A percentile compares a stretch with the other conserved stretches of the same genome.
Evolutionary conservation across 37 sponge, comb jelly and placozoan species (phyloP).

Genomic region (Amphimedon queenslandica): DNA sequence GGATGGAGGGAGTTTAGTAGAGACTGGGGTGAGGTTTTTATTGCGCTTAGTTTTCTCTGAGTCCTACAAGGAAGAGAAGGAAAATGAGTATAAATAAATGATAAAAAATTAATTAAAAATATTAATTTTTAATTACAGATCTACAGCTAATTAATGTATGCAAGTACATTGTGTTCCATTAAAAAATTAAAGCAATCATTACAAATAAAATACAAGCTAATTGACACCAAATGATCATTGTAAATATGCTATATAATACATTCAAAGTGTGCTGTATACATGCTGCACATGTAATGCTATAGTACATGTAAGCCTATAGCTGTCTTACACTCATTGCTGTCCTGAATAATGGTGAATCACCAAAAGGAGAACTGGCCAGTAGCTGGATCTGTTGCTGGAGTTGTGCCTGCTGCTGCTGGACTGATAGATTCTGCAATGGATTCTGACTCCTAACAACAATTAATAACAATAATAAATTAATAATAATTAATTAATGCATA

Average conservation of each 20-base stretch:
- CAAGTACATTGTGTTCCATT: too few species aligned
- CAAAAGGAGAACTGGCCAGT: constrained; percentile 77
- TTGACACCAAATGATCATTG: not conserved
- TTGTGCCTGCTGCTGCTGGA: constrained; percentile 56
- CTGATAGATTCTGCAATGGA: constrained; percentile 4
- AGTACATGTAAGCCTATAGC: not conserved
- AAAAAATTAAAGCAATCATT: too few species aligned
- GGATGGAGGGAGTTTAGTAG: constrained; percentile 17
- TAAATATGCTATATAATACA: not conserved
- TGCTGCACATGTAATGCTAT: not conserved
- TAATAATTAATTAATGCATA: too few species aligned
- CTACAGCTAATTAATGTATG: too few species aligned
- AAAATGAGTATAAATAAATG: not conserved
- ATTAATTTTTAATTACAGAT: too few species aligned
- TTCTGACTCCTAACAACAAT: not conserved
- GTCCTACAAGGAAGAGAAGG: constrained; percentile 39
- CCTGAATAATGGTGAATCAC: constrained; percentile 92
- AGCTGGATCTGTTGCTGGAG: constrained; percentile 72
- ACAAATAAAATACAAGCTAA: too few species aligned
- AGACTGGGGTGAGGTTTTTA: constrained; percentile 23
- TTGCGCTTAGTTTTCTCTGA: constrained; percentile 24
- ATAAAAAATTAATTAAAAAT: too few species aligned
- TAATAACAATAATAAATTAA: not conserved
- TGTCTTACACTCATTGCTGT: constrained; percentile 53
- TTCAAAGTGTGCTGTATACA: not conserved